Conservation (phyloP, 2,888 invertebrate genomes). For the Heliothis peltigera region DNA sequence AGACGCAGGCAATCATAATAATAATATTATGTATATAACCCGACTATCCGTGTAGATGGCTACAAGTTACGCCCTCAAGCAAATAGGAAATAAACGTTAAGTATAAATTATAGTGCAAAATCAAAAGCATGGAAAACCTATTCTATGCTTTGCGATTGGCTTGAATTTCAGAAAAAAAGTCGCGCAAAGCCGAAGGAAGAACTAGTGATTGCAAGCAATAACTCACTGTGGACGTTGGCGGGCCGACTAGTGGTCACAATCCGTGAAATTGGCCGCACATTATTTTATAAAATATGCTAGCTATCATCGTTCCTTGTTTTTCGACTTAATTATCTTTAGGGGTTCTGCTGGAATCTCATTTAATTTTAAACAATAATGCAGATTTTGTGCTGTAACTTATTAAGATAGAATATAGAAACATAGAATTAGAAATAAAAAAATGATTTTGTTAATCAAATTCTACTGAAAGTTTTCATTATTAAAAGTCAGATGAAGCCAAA, state of each 20-base stretch:
- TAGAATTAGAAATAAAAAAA: too few species aligned
- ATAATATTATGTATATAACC: too few species aligned
- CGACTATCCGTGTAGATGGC: too few species aligned
- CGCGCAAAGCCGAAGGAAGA: conserved; percentile 57
- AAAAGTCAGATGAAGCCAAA: too few species aligned
- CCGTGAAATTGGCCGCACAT: conserved; percentile 85
- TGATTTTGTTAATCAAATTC: too few species aligned
- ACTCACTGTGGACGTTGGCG: conserved; percentile 80
- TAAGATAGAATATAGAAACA: too few species aligned
- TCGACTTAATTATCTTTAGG: conserved; percentile 66
- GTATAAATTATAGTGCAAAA: not conserved
- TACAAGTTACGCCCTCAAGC: too few species aligned
- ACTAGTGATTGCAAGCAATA: conserved; percentile 77
- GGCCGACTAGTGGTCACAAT: conserved; percentile 70
- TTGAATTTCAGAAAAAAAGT: conserved; percentile 51
- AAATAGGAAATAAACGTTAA: not conserved
- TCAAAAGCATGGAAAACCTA: not conserved
- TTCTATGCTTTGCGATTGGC: conserved; percentile 11
- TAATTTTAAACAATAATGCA: conserved; percentile 28
- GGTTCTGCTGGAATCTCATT: conserved; percentile 24
- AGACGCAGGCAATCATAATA: too few species aligned
- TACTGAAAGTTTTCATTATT: too few species aligned
- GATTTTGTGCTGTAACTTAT: conserved; percentile 3
- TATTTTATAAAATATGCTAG: conserved; percentile 80
- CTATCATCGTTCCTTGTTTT: conserved; percentile 71